phyloP scores from a whole-genome alignment of 1,140 invertebrate species.

The Nixonia krombeini region DNA sequence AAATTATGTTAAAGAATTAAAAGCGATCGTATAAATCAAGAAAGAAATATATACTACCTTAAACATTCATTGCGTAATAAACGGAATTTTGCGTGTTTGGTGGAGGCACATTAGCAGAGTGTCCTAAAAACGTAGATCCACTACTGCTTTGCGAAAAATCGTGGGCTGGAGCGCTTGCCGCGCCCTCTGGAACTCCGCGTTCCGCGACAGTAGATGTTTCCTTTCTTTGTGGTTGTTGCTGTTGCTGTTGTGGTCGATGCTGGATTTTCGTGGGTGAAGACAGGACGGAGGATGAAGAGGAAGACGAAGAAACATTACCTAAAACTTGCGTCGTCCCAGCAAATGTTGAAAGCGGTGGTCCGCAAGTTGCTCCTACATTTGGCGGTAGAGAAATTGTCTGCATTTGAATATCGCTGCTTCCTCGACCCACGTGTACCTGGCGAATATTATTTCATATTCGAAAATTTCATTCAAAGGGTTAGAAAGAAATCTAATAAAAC shows the following conservation, averaged over 20 bases:
- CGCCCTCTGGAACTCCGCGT: slow-evolving; percentile 77
- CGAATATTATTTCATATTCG: no score
- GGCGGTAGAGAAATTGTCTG: slow-evolving; percentile 52
- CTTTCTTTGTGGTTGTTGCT: slow-evolving; percentile 41
- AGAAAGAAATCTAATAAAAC: no score
- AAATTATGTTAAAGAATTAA: no score
- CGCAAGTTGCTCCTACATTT: slow-evolving; percentile 28
- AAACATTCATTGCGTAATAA: slow-evolving; percentile 72
- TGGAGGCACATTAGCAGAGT: slow-evolving; percentile 54
- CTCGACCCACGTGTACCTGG: slow-evolving; percentile 47
- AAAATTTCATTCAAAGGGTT: neutral
- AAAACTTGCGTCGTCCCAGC: slow-evolving; percentile 33
- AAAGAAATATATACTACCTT: no score
- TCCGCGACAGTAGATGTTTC: slow-evolving; percentile 69
- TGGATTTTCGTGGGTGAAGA: slow-evolving; percentile 65
- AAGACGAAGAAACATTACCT: slow-evolving; percentile 62
- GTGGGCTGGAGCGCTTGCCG: slow-evolving; percentile 74
- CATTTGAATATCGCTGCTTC: slow-evolving; percentile 53
- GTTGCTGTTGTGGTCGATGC: slow-evolving; percentile 23
- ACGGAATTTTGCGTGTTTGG: slow-evolving; percentile 67
- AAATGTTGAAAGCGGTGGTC: slow-evolving; percentile 33
- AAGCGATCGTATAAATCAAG: no score
- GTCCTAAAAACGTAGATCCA: slow-evolving; percentile 23
- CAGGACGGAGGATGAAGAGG: slow-evolving; percentile 64
- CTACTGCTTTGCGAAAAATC: slow-evolving; percentile 60